Evolutionary conservation across 2,113 vertebrate species (phyloP), one percentile per base, ranked within the genome.

Genomic region (Lophochroa leadbeateri): DNA sequence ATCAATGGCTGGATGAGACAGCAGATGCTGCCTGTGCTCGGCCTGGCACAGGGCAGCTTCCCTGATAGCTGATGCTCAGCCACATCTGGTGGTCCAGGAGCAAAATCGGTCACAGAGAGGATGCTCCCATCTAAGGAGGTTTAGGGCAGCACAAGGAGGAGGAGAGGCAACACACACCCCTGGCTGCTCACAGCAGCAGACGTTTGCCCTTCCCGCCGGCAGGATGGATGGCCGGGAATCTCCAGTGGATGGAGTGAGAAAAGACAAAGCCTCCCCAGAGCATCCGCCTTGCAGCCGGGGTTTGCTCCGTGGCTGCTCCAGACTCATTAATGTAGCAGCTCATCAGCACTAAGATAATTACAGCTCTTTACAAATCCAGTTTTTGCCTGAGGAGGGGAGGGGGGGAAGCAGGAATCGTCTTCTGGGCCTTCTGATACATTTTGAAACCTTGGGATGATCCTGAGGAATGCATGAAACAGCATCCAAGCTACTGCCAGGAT

Each of bases 1-100:
- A 9, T 3, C 55, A 9, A 4, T 1, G 5, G 13, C 4, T 1
- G 20, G 33, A 17, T 5, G 19, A 44, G 52, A 25, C 10, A 31
- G 33, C 3, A 10, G 44, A 13, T 4, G 29, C 29, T 18, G 55
- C 44, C 44, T 28, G 44, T 16, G 67, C 67, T 8, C 5, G 16
- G 64, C 64, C 79, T 47, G 63, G 37, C 41, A 20, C 13, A 3
- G 41, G 18, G 55, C 7, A 21, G 49, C 20, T 43, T 28, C n/a
- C 17, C 29, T 27, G 3, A 3, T 3, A n/a, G 77, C 33, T 3
- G 5, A n/a, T 24, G 58, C 13, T 53, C 35, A 5, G 64, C 23
- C 39, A 3, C 60, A 10, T 5, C 74, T 50, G 80, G 11, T 49
- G 46, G 6, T 7, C 60, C 67, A 44, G 27, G 23, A 63, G 81